Evolutionary conservation across 2,797 vertebrate genomes (phyloP).

Genomic region (Salmo trutta): DNA sequence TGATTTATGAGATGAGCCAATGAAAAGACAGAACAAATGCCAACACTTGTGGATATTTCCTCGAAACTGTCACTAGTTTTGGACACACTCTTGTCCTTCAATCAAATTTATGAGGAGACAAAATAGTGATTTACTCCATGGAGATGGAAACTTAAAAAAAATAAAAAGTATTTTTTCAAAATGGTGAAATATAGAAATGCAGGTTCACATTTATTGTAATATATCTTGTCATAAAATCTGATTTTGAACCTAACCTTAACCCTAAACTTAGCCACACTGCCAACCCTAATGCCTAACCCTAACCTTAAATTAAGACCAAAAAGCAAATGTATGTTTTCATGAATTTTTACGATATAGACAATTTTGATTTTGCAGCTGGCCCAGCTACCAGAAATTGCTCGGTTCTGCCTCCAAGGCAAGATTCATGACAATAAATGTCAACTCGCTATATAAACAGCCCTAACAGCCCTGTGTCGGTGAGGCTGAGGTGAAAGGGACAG

Average conservation of each 20-base stretch:
- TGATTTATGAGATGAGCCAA: slow-evolving; percentile 11
- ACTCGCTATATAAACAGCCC: neutral
- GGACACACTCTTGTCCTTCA: slow-evolving; percentile 26
- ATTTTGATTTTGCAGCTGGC: too few species aligned
- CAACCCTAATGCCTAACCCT: too few species aligned
- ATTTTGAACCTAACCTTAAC: too few species aligned
- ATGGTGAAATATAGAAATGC: slow-evolving; percentile 25
- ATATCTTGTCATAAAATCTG: too few species aligned
- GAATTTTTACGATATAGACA: too few species aligned
- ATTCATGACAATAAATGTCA: too few species aligned
- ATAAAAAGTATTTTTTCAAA: slow-evolving; percentile 4
- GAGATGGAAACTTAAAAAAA: slow-evolving; percentile 15
- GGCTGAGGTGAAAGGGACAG: slow-evolving; percentile 14
- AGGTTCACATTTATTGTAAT: too few species aligned
- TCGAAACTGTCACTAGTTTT: slow-evolving; percentile 4
- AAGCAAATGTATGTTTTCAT: too few species aligned
- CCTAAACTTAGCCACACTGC: too few species aligned
- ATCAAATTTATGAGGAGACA: slow-evolving; percentile 43
- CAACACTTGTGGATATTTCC: slow-evolving; percentile 26
- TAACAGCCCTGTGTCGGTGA: slow-evolving; percentile 16
- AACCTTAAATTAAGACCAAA: too few species aligned
- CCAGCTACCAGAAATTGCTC: too few species aligned
- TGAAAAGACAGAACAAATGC: slow-evolving; percentile 20
- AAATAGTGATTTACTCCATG: slow-evolving; percentile 45
- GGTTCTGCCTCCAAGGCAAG: too few species aligned